Evolutionary conservation across 2,113 vertebrate species (phyloP).

Genomic region (Poeciliopsis retropinna): DNA sequence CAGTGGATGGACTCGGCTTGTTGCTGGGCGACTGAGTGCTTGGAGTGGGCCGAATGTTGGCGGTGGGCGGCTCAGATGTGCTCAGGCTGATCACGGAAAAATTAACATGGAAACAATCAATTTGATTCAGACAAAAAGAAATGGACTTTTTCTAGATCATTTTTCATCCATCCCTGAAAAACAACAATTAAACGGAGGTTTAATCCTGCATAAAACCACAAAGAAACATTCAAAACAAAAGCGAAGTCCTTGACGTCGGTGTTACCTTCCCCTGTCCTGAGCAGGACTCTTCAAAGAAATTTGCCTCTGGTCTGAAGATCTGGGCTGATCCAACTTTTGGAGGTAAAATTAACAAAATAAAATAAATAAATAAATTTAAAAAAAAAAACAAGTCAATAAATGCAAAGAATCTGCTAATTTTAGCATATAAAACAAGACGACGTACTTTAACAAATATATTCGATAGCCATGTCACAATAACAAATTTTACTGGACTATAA

Average conservation of each 20-base stretch:
- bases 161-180: too few relatives aligned
- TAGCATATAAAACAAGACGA: neutral
- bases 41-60: conserved; percentile 97
- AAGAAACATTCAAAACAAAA: too few relatives aligned
- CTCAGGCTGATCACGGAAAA: conserved; percentile 80
- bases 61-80: conserved; percentile 93
- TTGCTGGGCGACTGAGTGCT: conserved; percentile 87
- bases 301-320: conserved; percentile 82
- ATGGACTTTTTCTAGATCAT: too few relatives aligned
- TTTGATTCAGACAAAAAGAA: too few relatives aligned
- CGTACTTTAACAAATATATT: neutral
- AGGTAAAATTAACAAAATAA: neutral
- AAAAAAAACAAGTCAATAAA: neutral
- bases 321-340: conserved; percentile 83
- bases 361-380: too few relatives aligned
- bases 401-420: neutral
- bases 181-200: too few relatives aligned
- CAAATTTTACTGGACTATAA: too few relatives aligned
- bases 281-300: conserved; percentile 90
- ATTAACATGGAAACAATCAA: neutral
- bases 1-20: conserved; percentile 82
- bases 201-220: too few relatives aligned
- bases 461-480: neutral
- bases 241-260: neutral
- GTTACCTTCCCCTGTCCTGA: conserved; percentile 94